These are phyloP conservation scores for Heliconius melpomene DNA, from an alignment of 1,140 invertebrate species.

Conservation along the genomic window DNA sequence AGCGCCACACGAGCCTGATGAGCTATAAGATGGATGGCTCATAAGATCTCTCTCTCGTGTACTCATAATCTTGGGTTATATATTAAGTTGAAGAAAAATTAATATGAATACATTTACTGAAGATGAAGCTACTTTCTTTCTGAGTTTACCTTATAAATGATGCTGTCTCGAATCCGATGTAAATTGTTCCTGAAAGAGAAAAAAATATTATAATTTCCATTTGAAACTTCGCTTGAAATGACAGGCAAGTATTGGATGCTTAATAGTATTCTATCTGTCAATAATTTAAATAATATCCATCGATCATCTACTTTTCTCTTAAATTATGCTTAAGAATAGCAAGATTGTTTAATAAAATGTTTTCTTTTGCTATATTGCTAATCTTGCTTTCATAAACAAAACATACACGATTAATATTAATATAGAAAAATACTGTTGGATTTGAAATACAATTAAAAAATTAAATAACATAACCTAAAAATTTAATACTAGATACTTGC, in stretches of 20 bases:
- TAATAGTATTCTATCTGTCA: neutral
- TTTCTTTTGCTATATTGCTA: no score
- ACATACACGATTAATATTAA: no score
- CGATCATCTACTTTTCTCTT: neutral
- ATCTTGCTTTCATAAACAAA: neutral
- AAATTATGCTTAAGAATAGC: neutral
- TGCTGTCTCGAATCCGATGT: neutral
- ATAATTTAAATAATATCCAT: neutral
- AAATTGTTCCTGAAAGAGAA: neutral
- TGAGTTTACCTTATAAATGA: neutral
- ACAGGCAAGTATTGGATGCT: neutral
- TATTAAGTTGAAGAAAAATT: constrained; percentile 21
- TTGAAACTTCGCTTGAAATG: neutral
- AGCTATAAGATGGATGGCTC: constrained; percentile 30
- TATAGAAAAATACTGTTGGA: no score
- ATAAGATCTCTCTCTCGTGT: constrained; percentile 19
- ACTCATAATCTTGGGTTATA: constrained; percentile 23
- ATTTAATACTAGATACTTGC: neutral
- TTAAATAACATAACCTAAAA: neutral
- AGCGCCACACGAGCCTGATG: constrained; percentile 24
- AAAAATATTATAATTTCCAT: neutral
- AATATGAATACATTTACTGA: constrained; percentile 21
- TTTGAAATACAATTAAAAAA: neutral
- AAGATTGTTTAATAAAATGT: no score
- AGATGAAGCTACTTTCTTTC: neutral